Conservation (phyloP, 92 coral and sea anemone species). For the Pocillopora meandrina region DNA sequence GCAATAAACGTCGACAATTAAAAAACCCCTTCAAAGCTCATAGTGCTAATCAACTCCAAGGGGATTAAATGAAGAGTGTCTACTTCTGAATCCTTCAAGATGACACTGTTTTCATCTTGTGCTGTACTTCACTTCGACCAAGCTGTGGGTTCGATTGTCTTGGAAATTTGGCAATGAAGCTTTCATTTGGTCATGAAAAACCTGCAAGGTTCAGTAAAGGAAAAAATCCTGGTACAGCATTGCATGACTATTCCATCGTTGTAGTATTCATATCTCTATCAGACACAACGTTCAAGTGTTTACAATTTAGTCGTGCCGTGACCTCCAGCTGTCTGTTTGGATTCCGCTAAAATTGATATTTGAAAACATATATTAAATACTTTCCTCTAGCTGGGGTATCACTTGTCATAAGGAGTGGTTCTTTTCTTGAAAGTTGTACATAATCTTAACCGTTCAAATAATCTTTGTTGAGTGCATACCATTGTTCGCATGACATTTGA, state of each 20-base stretch:
- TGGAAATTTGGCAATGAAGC: neutral
- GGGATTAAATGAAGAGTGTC: conserved; percentile 44
- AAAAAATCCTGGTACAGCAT: conserved; percentile 13
- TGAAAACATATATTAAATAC: conserved; percentile 32
- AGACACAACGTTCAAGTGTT: conserved; percentile 17
- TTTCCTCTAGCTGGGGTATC: conserved; percentile 24
- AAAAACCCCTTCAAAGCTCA: conserved; percentile 37
- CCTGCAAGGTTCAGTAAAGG: neutral
- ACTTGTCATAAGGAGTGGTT: conserved; percentile 42
- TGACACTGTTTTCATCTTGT: neutral
- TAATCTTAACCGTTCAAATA: conserved; percentile 16
- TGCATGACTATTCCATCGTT: conserved; percentile 20
- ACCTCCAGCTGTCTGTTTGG: conserved; percentile 42
- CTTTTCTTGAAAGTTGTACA: conserved; percentile 14
- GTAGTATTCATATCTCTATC: conserved; percentile 10
- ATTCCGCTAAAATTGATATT: conserved; percentile 32
- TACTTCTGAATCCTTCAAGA: conserved; percentile 15
- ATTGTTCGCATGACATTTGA: neutral
- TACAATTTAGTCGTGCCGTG: conserved; percentile 25
- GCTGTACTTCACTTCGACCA: neutral
- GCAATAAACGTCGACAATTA: conserved; percentile 41
- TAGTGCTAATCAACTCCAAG: conserved; percentile 43
- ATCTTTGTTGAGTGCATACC: neutral
- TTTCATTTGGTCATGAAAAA: neutral
- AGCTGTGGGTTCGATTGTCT: neutral